Evolutionary conservation across 2,113 vertebrate genomes (phyloP).

Genomic region (Turdus rufiventris): DNA sequence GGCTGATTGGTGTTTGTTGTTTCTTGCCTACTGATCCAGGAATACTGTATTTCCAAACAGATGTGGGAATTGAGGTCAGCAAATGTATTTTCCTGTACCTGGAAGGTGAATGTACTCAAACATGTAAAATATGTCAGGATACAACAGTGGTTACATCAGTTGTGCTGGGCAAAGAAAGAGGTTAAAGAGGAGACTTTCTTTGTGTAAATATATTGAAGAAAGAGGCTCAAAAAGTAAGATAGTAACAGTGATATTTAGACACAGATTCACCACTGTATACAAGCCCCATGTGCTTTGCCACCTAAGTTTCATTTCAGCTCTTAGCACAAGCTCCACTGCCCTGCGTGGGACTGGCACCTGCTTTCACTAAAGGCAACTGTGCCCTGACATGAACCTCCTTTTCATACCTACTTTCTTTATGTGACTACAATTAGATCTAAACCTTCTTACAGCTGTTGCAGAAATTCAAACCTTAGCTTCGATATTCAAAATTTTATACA

Average conservation of each 20-base stretch:
- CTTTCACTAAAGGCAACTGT: not conserved
- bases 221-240: not conserved
- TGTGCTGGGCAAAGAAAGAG: not conserved
- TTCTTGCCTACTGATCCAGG: not conserved
- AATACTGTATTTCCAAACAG: not conserved
- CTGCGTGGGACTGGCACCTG: not conserved
- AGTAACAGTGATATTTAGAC: not conserved
- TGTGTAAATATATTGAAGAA: not conserved
- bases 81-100: not conserved
- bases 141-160: not conserved
- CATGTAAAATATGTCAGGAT: not conserved
- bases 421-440: not conserved
- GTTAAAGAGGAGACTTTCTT: not conserved
- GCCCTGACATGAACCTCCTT: not conserved
- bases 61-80: not conserved
- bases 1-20: not conserved
- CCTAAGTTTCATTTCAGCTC: not conserved
- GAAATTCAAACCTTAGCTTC: not conserved
- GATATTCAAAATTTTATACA: not conserved
- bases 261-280: not conserved
- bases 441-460: not conserved
- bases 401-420: not conserved
- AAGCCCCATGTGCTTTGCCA: not conserved
- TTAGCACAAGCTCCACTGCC: not conserved
- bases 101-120: not conserved